Evolutionary conservation across 2,797 vertebrate genomes (phyloP), one percentile per base, ranked within the genome.

Genomic region (Thaleichthys pacificus): DNA sequence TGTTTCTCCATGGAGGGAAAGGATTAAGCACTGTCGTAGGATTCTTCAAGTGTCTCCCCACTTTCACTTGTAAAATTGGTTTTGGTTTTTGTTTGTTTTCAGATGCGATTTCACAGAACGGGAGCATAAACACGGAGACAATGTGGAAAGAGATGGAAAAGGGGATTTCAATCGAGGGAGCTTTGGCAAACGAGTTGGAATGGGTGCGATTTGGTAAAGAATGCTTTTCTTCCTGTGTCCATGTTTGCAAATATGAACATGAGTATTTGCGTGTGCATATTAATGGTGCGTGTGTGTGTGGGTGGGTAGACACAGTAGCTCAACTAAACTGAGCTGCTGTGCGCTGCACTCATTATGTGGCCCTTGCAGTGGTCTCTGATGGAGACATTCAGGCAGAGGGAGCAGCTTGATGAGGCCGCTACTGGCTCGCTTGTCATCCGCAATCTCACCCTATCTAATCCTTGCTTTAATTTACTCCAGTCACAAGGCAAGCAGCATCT

Each of bases 401-500:
- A 88, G 88, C 93, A 14, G 91, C 88, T 86, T 90, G 92, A 94
- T 87, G 90, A 80, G 93, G 90, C 90, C 76, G 88, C 89, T 81
- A 93, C 92, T 88, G 90, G 94, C 93, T 94, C 92, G 92, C 94
- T 94, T 97, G 95, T 97, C 96, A 96, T 93, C 94, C 91, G 91
- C 93, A 93, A 94, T 98, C 95, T 94, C 84, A 87, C 92, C 92
- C 86, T 90, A 91, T 92, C 92, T 96, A 94, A 96, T 96, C 96
- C 93, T 92, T 91, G 92, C 95, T 96, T 97, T 98, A 97, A 98
- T 97, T 97, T 95, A 95, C 95, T 95, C 93, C 91, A 93, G 93
- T 93, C 92, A 89, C 92, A 92, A 92, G 92, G 93, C 93, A 88
- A 92, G 92, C 88, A 86, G 83, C 93, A 94, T 94, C 94, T 93